Conservation (phyloP, 1,140 invertebrate species). For the Wasmannia auropunctata region DNA sequence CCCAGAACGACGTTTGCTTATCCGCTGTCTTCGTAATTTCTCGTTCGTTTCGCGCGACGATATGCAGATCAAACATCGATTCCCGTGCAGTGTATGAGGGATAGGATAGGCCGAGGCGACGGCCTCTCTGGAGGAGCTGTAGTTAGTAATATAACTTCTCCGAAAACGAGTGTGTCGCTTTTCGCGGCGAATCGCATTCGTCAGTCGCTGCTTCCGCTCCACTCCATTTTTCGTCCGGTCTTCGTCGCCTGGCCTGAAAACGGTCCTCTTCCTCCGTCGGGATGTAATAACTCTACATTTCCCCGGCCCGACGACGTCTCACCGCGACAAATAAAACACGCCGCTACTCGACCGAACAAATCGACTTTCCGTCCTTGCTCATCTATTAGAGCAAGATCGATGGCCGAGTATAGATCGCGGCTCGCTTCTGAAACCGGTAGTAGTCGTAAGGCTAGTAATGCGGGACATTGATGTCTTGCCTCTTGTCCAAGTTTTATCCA, state of each 20-base stretch:
- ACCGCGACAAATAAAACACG: conserved; percentile 70
- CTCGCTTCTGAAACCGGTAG: conserved; percentile 13
- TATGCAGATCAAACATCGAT: conserved; percentile 18
- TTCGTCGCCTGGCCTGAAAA: conserved; percentile 50
- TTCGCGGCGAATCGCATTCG: conserved; percentile 71
- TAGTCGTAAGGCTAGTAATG: conserved; percentile 20
- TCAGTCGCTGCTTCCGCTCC: conserved; percentile 65
- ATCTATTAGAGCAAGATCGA: conserved; percentile 57
- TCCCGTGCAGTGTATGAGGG: background rate
- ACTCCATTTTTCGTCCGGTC: conserved; percentile 61
- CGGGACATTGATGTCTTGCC: background rate
- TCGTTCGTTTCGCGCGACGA: background rate
- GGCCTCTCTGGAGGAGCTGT: conserved; percentile 39
- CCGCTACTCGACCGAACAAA: conserved; percentile 53
- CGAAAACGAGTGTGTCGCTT: conserved; percentile 61
- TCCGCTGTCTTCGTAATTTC: background rate
- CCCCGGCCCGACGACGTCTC: conserved; percentile 60
- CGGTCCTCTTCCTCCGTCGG: conserved; percentile 47
- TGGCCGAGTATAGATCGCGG: conserved; percentile 40
- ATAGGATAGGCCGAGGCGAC: conserved; percentile 16
- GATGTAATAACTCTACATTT: conserved; percentile 74
- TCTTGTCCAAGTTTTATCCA: conserved; percentile 5
- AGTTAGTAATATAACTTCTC: conserved; percentile 71
- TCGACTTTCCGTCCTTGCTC: conserved; percentile 61
- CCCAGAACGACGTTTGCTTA: background rate